phyloP scores from a whole-genome alignment of 2,888 invertebrate species.

The Xanthorhoe spadicearia region DNA sequence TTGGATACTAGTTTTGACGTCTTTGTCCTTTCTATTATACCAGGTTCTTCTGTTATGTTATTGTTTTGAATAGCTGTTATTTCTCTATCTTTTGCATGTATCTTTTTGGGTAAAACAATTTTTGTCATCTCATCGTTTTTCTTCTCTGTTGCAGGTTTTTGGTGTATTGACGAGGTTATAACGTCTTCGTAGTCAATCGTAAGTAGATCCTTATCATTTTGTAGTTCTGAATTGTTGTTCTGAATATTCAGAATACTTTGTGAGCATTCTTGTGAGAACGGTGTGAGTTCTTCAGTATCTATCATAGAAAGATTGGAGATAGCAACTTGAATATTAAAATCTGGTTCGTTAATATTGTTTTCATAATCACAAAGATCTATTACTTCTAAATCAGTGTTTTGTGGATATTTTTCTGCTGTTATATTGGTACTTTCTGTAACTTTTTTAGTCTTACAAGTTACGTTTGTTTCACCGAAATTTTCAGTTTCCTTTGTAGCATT shows the following conservation, averaged over 20 bases:
- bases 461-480: not conserved
- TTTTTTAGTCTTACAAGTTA: not conserved
- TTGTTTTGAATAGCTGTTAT: slow-evolving; percentile 2
- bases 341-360: slow-evolving; percentile 13
- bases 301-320: slow-evolving; percentile 48
- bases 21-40: slow-evolving; percentile 2
- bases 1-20: not conserved
- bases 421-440: not conserved
- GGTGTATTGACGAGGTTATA: not conserved
- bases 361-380: slow-evolving; percentile 43
- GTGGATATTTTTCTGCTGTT: not conserved
- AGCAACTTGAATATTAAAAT: slow-evolving; percentile 37
- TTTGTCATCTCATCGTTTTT: slow-evolving; percentile 11
- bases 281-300: slow-evolving; percentile 23
- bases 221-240: slow-evolving; percentile 23
- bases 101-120: slow-evolving; percentile 14
- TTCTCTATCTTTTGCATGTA: not conserved
- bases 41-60: not conserved
- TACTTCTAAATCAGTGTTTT: slow-evolving; percentile 27
- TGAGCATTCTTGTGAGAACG: slow-evolving; percentile 44
- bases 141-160: slow-evolving; percentile 14
- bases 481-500: not conserved
- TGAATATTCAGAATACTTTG: slow-evolving; percentile 53
- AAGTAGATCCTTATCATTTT: slow-evolving; percentile 11
- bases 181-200: slow-evolving; percentile 12